phyloP scores from a whole-genome alignment of 2,888 invertebrate genomes.

The Acleris holmiana region DNA sequence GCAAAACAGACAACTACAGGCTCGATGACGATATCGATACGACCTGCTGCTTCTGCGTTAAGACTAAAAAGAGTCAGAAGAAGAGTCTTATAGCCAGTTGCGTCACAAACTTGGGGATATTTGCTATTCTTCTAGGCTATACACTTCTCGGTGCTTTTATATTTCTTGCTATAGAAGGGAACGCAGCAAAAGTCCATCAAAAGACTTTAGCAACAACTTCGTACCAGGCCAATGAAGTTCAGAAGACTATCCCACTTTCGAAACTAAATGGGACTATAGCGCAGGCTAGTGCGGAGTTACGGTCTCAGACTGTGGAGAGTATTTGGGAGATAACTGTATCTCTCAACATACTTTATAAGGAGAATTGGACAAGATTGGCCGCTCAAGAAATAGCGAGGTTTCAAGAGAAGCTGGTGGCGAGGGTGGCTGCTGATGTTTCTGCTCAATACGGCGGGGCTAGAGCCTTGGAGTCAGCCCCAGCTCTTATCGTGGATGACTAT shows the following conservation, averaged over 20 bases:
- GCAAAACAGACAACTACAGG: slow-evolving; percentile 67
- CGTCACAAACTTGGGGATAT: slow-evolving; percentile 92
- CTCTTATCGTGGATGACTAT: slow-evolving; percentile 82
- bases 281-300: slow-evolving; percentile 73
- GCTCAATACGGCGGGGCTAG: slow-evolving; percentile 79
- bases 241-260: slow-evolving; percentile 62
- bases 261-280: slow-evolving; percentile 71
- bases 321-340: slow-evolving; percentile 96
- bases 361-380: slow-evolving; percentile 94
- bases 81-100: slow-evolving; percentile 86
- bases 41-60: slow-evolving; percentile 79
- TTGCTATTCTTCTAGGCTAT: slow-evolving; percentile 91
- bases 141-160: slow-evolving; percentile 90
- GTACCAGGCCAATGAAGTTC: slow-evolving; percentile 70
- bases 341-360: slow-evolving; percentile 93
- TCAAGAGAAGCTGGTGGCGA: slow-evolving; percentile 91
- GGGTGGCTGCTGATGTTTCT: slow-evolving; percentile 90
- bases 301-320: slow-evolving; percentile 90
- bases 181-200: slow-evolving; percentile 79
- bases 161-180: slow-evolving; percentile 93
- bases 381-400: slow-evolving; percentile 88
- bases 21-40: slow-evolving; percentile 70
- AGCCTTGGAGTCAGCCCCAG: slow-evolving; percentile 74
- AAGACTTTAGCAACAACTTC: slow-evolving; percentile 79
- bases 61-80: slow-evolving; percentile 78